Evolutionary conservation across 1,140 invertebrate species (phyloP).

Genomic region (Drosophila orena): DNA sequence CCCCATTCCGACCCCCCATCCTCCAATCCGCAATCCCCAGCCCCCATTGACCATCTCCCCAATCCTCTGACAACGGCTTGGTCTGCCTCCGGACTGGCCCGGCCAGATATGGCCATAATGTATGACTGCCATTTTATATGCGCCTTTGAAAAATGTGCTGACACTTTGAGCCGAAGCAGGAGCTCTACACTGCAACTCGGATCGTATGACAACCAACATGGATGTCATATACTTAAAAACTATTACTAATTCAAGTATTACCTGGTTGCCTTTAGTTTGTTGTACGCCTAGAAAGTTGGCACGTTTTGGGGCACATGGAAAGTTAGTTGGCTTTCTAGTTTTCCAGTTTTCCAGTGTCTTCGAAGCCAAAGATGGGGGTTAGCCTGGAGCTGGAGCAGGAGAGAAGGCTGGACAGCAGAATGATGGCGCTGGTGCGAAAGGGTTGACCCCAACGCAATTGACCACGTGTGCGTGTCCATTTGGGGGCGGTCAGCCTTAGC

Average conservation of each 20-base stretch:
- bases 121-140: slow-evolving; percentile 84
- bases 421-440: slow-evolving; percentile 79
- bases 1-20: slow-evolving; percentile 15
- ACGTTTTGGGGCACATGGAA: not conserved
- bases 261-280: too few relatives aligned
- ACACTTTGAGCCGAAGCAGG: slow-evolving; percentile 64
- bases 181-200: slow-evolving; percentile 2
- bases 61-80: slow-evolving; percentile 45
- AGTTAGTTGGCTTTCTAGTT: not conserved
- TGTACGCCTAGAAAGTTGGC: too few relatives aligned
- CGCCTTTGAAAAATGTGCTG: slow-evolving; percentile 82
- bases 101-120: slow-evolving; percentile 79
- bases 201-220: not conserved
- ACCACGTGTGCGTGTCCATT: slow-evolving; percentile 76
- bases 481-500: slow-evolving; percentile 31
- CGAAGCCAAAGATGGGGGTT: slow-evolving; percentile 4
- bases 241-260: too few relatives aligned
- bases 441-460: slow-evolving; percentile 83
- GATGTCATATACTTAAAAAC: too few relatives aligned
- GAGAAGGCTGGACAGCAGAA: slow-evolving; percentile 51
- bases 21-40: not conserved
- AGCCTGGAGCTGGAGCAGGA: slow-evolving; percentile 3
- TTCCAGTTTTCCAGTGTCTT: not conserved
- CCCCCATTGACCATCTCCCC: slow-evolving; percentile 13
- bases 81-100: slow-evolving; percentile 32